phyloP scores from a whole-genome alignment of 2,113 vertebrate species.

The Piprites chloris region DNA sequence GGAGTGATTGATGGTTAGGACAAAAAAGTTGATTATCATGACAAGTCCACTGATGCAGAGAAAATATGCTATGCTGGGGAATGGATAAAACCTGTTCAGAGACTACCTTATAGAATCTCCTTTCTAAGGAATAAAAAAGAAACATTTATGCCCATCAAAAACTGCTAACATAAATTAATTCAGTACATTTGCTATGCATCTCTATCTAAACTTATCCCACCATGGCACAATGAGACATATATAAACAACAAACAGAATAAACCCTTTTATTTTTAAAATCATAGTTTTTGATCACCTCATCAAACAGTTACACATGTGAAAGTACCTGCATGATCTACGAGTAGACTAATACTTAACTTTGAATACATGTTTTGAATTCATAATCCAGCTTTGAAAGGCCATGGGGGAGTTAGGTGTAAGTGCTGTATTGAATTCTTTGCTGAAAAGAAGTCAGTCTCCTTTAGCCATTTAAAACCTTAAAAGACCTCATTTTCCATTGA shows the following conservation, averaged over 20 bases:
- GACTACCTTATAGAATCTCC: constrained; percentile 55
- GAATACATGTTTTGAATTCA: background rate
- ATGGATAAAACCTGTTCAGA: constrained; percentile 69
- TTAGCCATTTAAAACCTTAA: constrained; percentile 24
- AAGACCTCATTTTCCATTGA: constrained; percentile 34
- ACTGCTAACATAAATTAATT: constrained; percentile 5
- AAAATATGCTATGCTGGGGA: constrained; percentile 75
- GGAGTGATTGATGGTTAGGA: constrained; percentile 79
- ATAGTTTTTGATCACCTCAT: background rate
- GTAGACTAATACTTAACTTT: background rate
- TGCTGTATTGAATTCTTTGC: background rate
- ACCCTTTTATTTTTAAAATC: background rate
- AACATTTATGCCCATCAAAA: constrained; percentile 23
- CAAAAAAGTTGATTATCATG: constrained; percentile 81
- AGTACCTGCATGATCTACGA: background rate
- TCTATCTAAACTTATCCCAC: background rate
- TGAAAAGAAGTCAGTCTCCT: background rate
- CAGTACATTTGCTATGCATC: background rate
- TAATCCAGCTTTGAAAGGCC: background rate
- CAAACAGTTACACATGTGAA: background rate
- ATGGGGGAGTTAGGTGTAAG: background rate
- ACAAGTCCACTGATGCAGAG: constrained; percentile 75
- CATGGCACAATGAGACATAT: background rate
- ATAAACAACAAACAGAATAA: background rate
- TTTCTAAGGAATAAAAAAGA: constrained; percentile 48